Percentiles rank a stretch among this genome's conserved stretches.
Conservation (phyloP, 92 coral and sea anemone species). For the Ricordea florida region DNA sequence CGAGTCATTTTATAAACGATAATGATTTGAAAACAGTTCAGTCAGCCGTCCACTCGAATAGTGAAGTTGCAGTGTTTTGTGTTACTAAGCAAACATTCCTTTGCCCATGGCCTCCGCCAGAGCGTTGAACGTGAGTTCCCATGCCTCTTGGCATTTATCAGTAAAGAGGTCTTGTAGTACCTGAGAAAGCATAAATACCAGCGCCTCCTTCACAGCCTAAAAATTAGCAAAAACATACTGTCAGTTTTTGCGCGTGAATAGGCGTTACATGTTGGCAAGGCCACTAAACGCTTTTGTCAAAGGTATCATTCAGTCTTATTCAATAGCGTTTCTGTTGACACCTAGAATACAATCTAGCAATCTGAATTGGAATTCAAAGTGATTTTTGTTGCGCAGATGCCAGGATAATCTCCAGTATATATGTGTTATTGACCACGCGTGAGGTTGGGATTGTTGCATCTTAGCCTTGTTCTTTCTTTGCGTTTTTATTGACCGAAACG, state of each 20-base stretch:
- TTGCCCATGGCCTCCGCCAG: slow-evolving; percentile 38
- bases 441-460: too few relatives aligned
- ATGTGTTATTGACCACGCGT: too few relatives aligned
- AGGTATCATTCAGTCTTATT: neutral
- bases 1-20: neutral
- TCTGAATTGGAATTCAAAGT: too few relatives aligned
- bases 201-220: slow-evolving; percentile 65
- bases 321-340: neutral
- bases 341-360: too few relatives aligned
- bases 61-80: neutral
- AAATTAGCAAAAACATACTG: neutral
- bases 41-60: neutral
- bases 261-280: too few relatives aligned
- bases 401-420: too few relatives aligned
- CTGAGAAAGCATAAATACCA: slow-evolving; percentile 57
- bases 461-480: too few relatives aligned
- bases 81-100: slow-evolving; percentile 34
- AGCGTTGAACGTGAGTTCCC: slow-evolving; percentile 58
- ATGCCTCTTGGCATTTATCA: slow-evolving; percentile 63
- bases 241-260: too few relatives aligned
- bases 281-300: too few relatives aligned
- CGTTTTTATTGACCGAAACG: too few relatives aligned
- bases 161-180: slow-evolving; percentile 61
- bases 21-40: neutral
- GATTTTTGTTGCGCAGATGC: too few relatives aligned